Evolutionary conservation across 2,113 vertebrate species (phyloP), one percentile per base, ranked within the genome.

Genomic region (western clawed frog (Xenopus tropicalis)): DNA sequence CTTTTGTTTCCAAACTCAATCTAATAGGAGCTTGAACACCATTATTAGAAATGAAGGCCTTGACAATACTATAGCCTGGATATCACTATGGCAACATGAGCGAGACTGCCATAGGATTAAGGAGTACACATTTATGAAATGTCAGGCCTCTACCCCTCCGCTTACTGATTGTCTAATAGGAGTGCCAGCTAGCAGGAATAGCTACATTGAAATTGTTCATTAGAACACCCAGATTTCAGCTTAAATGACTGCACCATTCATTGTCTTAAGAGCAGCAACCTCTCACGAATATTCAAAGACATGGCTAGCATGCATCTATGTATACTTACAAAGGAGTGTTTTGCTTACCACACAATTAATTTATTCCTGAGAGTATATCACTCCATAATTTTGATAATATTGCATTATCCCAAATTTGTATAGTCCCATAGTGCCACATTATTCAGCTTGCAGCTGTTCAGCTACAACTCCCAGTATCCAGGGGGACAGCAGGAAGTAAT

Each of bases 1-100:
- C 29, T 37, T 20, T 64, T 64, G 62, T 64, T 43, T 29, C 13
- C 20, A 44, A 44, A 21, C 37, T 65, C 63, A 43, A 22, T 19
- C 20, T 63, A 63, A 63, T 65, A 20, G 42, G 63, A n/a, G 19
- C 63, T 37, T 21, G 63, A 43, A 14, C 37, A 20, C 25, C 17
- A 13, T 14, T 17, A 46, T 42, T 48, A 48, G 25, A 48, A 66
- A 24, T 59, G 20, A 59, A 66, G 37, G 44, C 43, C 42, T 23
- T 48, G 43, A 62, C 23, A 62, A 29, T 54, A 54, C 22, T 22
- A 64, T 64, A 64, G 64, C 64, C 44, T 21, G 22, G 64, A 20
- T 66, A 66, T 66, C 64, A 23, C 64, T 66, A 66, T 66, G 64
- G 64, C 64, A 66, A 66, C 64, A n/a, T 59, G 22, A 22, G 22